Evolutionary conservation across 30 jellyfish, hydroid and myxozoan species (phyloP), one percentile per base, ranked within the genome.

Genomic region (Aurelia sp.): DNA sequence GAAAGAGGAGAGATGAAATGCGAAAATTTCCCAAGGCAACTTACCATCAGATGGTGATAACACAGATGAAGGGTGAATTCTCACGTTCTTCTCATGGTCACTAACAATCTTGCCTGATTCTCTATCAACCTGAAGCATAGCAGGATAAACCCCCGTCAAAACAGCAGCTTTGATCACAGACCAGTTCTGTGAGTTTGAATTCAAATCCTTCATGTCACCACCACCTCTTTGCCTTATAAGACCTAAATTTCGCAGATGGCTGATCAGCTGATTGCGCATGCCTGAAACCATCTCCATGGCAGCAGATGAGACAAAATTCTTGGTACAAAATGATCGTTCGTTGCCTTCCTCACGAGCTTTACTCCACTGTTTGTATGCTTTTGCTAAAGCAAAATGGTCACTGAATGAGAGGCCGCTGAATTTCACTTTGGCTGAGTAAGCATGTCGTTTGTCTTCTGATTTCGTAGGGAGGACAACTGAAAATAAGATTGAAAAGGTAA

Each of bases 211-310:
- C 80, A 85, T 58, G 72, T 94, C 97, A 10, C 99, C 99, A 31
- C 93, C 59, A 16, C 97, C 98, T 24, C 94, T 92, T 18, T 84
- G 72, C 11, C 99, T 87, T 3, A 94, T 84, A 73, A 94, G 53
- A 18, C 99, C 99, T 19, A 88, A 81, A 87, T 35, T 81, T 22
- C 91, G 84, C 18, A 94, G 84, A 53, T 84, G 96, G 12, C 81
- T 58, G 18, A 94, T 22, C 68, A 94, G 69, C 76, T 94, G 97
- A 53, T 85, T 96, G 65, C 97, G 90, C 99, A 88, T 84, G 64
- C 97, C 97, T 24, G 91, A 74, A 21, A 94, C 76, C 97, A 88
- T 94, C 89, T 94, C 99, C 99, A 94, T 94, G 66, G 92, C 81
- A 48, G 94, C 97, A 5, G 91, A 74, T 7, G 99, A 94, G 8